Evolutionary conservation across 2,888 invertebrate genomes (phyloP).

Genomic region (Andrena dorsata): DNA sequence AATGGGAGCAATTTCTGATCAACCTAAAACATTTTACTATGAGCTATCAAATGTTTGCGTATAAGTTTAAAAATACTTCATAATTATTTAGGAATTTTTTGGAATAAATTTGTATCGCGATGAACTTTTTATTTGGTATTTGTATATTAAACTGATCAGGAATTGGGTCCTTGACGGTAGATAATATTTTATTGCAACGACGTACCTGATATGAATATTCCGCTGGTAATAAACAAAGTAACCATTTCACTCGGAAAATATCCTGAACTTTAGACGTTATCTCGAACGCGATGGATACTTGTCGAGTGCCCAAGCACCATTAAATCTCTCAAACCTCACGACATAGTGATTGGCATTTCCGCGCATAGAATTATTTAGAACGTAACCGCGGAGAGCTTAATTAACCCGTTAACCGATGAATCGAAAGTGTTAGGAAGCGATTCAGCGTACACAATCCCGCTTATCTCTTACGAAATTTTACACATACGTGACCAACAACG

Average conservation of each 20-base stretch:
- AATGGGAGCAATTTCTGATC: too few species aligned
- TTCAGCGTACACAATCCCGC: background rate
- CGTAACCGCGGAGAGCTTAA: background rate
- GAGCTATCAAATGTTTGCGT: too few species aligned
- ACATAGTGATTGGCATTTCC: background rate
- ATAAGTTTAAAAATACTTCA: too few species aligned
- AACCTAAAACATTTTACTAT: too few species aligned
- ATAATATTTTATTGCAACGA: background rate
- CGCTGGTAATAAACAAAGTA: background rate
- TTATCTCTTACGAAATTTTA: background rate
- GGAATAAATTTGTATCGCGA: too few species aligned
- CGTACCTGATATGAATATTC: background rate
- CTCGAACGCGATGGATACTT: background rate
- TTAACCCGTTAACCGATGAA: conserved; percentile 6
- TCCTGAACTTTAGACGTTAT: background rate
- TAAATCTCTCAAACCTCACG: background rate
- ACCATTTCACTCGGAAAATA: background rate
- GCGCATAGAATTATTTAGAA: background rate
- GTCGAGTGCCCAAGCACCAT: background rate
- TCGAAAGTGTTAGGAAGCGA: background rate
- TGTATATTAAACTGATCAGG: too few species aligned
- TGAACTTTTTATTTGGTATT: too few species aligned
- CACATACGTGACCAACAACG: background rate
- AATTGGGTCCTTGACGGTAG: too few species aligned
- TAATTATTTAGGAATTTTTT: too few species aligned